Evolutionary conservation across 2,888 invertebrate genomes (phyloP).

Genomic region (Philopedon plagiatum): DNA sequence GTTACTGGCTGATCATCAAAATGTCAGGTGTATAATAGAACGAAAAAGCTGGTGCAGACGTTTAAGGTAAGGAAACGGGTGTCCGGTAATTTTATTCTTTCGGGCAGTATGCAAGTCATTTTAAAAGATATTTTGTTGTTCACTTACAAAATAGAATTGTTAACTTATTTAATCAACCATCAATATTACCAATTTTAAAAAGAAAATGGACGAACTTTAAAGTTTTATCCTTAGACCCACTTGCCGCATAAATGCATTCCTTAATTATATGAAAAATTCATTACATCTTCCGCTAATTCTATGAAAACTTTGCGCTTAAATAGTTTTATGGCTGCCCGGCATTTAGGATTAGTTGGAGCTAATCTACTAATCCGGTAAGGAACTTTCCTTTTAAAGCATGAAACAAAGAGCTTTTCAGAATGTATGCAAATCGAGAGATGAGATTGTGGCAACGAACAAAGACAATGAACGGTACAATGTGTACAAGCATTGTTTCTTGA

Average conservation of each 20-base stretch:
- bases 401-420: constrained; percentile 24
- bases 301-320: constrained; percentile 20
- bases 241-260: not conserved
- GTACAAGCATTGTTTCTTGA: constrained; percentile 13
- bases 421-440: constrained; percentile 31
- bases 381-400: constrained; percentile 35
- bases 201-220: too few relatives aligned
- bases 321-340: constrained; percentile 25
- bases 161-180: too few relatives aligned
- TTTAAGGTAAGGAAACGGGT: too few relatives aligned
- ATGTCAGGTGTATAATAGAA: too few relatives aligned
- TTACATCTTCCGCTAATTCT: constrained; percentile 12
- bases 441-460: constrained; percentile 18
- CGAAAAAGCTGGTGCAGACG: too few relatives aligned
- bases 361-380: constrained; percentile 26
- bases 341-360: constrained; percentile 13
- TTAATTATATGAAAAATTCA: constrained; percentile 9
- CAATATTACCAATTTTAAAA: too few relatives aligned
- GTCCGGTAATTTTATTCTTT: too few relatives aligned
- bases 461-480: not conserved
- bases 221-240: too few relatives aligned
- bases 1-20: too few relatives aligned
- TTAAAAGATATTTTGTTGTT: too few relatives aligned
- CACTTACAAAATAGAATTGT: too few relatives aligned
- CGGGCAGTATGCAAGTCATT: too few relatives aligned